Evolutionary conservation across 1,140 invertebrate species (phyloP).

Genomic region (Hyposmocoma kahamanoa): DNA sequence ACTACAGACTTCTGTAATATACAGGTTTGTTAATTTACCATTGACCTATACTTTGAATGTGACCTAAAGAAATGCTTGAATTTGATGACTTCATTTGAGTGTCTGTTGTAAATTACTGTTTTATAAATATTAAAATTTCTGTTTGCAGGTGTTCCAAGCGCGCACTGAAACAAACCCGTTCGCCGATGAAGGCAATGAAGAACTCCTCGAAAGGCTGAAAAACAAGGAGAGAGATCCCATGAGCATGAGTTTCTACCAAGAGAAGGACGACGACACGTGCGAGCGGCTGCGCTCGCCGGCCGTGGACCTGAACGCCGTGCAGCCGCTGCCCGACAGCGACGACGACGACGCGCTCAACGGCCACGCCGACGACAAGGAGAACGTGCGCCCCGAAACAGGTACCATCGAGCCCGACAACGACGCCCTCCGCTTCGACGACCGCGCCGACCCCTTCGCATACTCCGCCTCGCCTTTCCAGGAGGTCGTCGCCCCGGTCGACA

Average conservation of each 20-base stretch:
- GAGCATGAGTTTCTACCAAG: conserved; percentile 81
- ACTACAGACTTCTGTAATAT: conserved; percentile 72
- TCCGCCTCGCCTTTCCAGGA: too few relatives aligned
- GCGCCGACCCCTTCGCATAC: conserved; percentile 23
- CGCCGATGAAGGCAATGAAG: conserved; percentile 58
- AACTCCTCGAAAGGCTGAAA: conserved; percentile 67
- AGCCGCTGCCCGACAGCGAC: conserved; percentile 75
- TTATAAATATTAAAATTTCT: too few relatives aligned
- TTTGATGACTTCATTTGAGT: too few relatives aligned
- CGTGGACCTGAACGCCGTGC: conserved; percentile 79
- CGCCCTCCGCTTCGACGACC: conserved; percentile 48
- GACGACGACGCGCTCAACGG: conserved; percentile 69
- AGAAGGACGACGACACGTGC: conserved; percentile 76
- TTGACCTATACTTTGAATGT: conserved; percentile 4
- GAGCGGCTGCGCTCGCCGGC: conserved; percentile 56
- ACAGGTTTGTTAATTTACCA: conserved; percentile 39
- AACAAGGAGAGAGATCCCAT: conserved; percentile 78
- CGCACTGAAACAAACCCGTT: conserved; percentile 60
- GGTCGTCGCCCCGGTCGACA: too few relatives aligned
- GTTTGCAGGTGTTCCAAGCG: conserved; percentile 58
- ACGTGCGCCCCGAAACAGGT: conserved; percentile 33
- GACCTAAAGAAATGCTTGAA: too few relatives aligned
- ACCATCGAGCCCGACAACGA: conserved; percentile 53
- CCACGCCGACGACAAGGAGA: conserved; percentile 49
- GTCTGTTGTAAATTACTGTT: too few relatives aligned